These are phyloP conservation scores for Aulostomus chinensis DNA, from an alignment of 2,797 vertebrate species.

Conservation along the genomic window DNA sequence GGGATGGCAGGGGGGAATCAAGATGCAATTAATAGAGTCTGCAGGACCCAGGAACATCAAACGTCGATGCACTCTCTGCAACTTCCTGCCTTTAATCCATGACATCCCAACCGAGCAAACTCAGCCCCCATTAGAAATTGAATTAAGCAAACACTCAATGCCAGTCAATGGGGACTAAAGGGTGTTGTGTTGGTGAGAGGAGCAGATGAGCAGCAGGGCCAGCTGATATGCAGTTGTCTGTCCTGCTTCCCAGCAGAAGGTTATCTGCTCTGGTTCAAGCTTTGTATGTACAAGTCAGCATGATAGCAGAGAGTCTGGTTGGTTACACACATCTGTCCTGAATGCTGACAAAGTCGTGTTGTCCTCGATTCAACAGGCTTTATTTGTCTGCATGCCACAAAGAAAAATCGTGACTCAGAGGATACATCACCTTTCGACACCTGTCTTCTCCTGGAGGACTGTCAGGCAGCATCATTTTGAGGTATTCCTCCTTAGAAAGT, in stretches of 20 bases:
- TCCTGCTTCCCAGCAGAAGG: constrained; percentile 31
- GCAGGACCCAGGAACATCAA: constrained; percentile 67
- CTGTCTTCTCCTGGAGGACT: constrained; percentile 84
- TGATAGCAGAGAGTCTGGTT: constrained; percentile 11
- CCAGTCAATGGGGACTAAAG: constrained; percentile 39
- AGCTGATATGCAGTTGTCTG: constrained; percentile 57
- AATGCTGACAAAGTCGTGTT: constrained; percentile 3
- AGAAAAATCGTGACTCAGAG: background rate
- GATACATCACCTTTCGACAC: constrained; percentile 85
- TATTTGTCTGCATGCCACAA: background rate
- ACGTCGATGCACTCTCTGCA: constrained; percentile 57
- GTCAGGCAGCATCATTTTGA: constrained; percentile 88
- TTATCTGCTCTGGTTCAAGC: constrained; percentile 34
- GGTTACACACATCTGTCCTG: background rate
- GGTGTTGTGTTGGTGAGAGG: constrained; percentile 36
- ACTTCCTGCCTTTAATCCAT: constrained; percentile 67
- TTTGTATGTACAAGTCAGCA: background rate
- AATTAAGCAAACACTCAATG: constrained; percentile 60
- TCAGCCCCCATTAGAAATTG: constrained; percentile 54
- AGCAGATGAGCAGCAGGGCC: constrained; percentile 18
- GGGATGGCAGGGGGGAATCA: constrained; percentile 30
- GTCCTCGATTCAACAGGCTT: constrained; percentile 16
- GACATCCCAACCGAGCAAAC: constrained; percentile 58
- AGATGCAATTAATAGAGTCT: constrained; percentile 76
- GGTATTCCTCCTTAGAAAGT: constrained; percentile 90